Base-by-base conservation (phyloP, 2,888 invertebrate species). In the Drosophila histrio region DNA sequence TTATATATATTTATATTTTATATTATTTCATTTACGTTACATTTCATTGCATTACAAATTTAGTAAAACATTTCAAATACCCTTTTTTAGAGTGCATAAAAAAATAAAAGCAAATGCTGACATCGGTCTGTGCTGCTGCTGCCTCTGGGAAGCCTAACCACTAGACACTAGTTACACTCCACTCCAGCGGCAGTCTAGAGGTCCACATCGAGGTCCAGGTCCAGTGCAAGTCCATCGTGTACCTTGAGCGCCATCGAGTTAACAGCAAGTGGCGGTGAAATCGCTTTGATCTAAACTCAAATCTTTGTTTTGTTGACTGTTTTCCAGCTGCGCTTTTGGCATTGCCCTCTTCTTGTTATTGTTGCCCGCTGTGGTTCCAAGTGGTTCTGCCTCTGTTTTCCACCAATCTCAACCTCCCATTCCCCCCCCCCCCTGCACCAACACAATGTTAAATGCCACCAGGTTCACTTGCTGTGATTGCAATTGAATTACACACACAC, bases 211-310 rank as follows among this genome's bases (percentile, higher is more conserved):
- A 46, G 39, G 46, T 61, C 58, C 72, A 77, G 72, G 72, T 79
- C 67, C 77, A 79, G 63, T 52, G 59, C 66, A 71, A 65, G 62
- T 71, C 66, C 61, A 80, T 66, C 75, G 73, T 75, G 82, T 82
- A 80, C 83, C 73, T 83, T 82, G 82, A 82, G 82, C 82, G 86
- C 82, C 82, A 82, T 84, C 81, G 81, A 86, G 86, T 80, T 77
- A 71, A 78, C 81, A 79, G 73, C 87, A 87, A 87, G 77, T 81
- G 87, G 77, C 87, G 87, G 87, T 81, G 69, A 74, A 79, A 72
- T 77, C 63, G 72, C 88, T 87, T 87, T 87, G 87, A 88, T 84
- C 87, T 84, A 72, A 85, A 72, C 79, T 84, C 77, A 87, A 85
- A 87, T 83, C 83, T 85, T 73, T 76, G 79, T 66, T 73, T 77